Conservation (phyloP, 2,113 vertebrate species). For the Chaenogobius annularis region DNA sequence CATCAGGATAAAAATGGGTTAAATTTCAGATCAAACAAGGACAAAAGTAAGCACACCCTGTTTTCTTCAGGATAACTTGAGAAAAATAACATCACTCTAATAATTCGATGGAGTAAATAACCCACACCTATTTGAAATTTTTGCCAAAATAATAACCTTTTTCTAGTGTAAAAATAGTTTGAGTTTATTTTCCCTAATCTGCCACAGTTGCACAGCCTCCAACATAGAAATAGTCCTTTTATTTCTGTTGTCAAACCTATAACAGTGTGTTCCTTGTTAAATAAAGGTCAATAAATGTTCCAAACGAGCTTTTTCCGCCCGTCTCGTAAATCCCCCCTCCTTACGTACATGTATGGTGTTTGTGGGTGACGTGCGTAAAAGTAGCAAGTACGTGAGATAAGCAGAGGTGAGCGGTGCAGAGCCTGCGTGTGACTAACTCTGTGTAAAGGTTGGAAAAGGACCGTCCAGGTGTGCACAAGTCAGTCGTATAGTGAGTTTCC, state of each 20-base stretch:
- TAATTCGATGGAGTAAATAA: too few species aligned
- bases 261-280: too few species aligned
- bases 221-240: background rate
- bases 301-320: background rate
- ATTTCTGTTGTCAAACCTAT: too few species aligned
- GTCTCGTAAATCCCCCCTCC: background rate
- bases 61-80: too few species aligned
- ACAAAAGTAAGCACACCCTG: too few species aligned
- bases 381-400: slow-evolving; percentile 12
- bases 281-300: too few species aligned
- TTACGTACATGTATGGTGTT: background rate
- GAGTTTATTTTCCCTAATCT: slow-evolving; percentile 27
- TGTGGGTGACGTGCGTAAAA: slow-evolving; percentile 4
- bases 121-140: too few species aligned
- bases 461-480: slow-evolving; percentile 40
- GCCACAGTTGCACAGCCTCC: slow-evolving; percentile 12
- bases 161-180: too few species aligned
- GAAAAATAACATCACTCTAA: too few species aligned
- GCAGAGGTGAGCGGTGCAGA: slow-evolving; percentile 12
- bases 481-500: slow-evolving; percentile 28
- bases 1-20: too few species aligned
- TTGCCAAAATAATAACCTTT: too few species aligned
- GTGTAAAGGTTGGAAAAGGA: slow-evolving; percentile 15
- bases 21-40: too few species aligned
- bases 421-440: slow-evolving; percentile 31